Conservation (phyloP, 2,888 invertebrate genomes). For the Microctonus hyperodae region DNA sequence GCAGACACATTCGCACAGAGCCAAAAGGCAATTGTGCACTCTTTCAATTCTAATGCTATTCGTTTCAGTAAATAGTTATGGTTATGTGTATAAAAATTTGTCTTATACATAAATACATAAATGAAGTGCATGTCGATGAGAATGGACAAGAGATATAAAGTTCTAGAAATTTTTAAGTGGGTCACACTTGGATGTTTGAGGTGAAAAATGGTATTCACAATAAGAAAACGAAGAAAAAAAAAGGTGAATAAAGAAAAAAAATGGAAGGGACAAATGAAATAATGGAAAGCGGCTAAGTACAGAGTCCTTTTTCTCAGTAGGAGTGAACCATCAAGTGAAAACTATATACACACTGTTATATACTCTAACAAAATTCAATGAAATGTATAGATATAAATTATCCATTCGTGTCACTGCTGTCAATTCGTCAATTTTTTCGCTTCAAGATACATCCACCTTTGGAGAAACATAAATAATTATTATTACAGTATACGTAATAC, state of each 20-base stretch:
- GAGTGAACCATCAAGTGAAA: conserved; percentile 8
- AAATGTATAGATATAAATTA: conserved; percentile 9
- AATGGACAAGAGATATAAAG: background rate
- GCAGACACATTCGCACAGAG: no score
- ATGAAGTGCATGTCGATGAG: no score
- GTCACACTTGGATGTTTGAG: conserved; percentile 5
- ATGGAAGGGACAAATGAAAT: conserved; percentile 12
- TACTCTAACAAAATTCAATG: background rate
- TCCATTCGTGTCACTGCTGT: background rate
- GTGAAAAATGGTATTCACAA: background rate
- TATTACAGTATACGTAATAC: no score
- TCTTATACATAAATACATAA: no score
- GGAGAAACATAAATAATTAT: background rate
- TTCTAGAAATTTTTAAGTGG: conserved; percentile 15
- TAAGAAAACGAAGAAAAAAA: conserved; percentile 15
- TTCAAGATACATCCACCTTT: background rate
- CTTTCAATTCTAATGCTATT: no score
- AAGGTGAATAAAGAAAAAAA: background rate
- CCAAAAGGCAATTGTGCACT: no score
- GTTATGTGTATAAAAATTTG: no score
- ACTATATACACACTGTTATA: no score
- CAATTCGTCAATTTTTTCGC: background rate
- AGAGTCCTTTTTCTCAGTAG: conserved; percentile 6
- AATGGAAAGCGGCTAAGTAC: background rate
- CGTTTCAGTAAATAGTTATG: no score